Base-by-base conservation (phyloP, 2,797 vertebrate genomes). In the Limnodromus scolopaceus region DNA sequence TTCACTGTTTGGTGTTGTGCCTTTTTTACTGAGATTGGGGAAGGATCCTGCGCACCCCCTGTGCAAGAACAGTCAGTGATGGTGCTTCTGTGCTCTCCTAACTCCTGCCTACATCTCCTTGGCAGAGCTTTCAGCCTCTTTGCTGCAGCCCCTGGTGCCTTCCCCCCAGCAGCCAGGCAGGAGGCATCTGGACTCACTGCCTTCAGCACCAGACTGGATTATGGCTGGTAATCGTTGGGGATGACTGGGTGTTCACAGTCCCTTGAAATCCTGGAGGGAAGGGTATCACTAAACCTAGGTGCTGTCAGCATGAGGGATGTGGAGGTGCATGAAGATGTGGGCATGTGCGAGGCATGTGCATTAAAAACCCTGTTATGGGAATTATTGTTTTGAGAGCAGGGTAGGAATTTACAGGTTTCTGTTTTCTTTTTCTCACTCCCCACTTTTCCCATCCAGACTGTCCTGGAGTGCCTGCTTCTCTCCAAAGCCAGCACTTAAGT, bases 271-370 rank as follows among this genome's bases (percentile, higher is more conserved):
- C 28, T 41, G 74, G 28, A 60, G 14, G 2, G 49, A 84, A 78
- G 39, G 15, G 11, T 34, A 54, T 5, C 34, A 41, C n/a, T 16
- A 20, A 61, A 36, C 22, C 24, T 41, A n/a, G 25, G 10, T 38
- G 28, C 23, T 38, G 20, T 23, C 34, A 53, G 32, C 3, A 13
- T 55, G 34, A 86, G 17, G 41, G n/a, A 71, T 3, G 0, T 51
- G 76, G 49, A 90, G 5, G 18, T 34, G 6, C 63, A 24, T 15
- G 58, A 68, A 55, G 0, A 1, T 34, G 24, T 3, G 36, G 27
- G 4, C 3, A 8, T 1, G 6, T 30, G 41, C 11, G 23, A 34
- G 46, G 10, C 17, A 48, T 4, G 8, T 8, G 10, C 9, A 54
- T 60, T 43, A 61, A 69, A 74, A 77, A 6, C 2, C 7, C 13